Evolutionary conservation across 2,888 invertebrate species (phyloP), one percentile per base, ranked within the genome.

Genomic region (Diarsia rubi): DNA sequence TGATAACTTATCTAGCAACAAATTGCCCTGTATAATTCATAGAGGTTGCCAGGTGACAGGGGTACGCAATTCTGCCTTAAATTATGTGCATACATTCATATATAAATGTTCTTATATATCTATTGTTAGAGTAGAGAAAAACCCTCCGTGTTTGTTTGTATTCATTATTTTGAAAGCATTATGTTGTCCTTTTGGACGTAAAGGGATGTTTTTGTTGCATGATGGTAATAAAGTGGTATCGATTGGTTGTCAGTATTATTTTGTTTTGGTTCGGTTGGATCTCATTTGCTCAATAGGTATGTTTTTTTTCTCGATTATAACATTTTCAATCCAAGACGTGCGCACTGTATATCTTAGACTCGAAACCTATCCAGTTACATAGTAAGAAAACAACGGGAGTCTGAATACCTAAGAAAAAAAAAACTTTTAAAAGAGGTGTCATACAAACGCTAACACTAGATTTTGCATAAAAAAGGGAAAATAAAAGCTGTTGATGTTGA

Each of bases 1-100:
- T 89, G 92, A 93, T 94, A 93, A 90, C 91, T 92, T 94, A 91
- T 93, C 91, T 90, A 81, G 77, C 88, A 91, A 92, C 93, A 94
- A 94, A 94, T 93, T 91, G 92, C 89, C 87, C 85, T 92, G 93
- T 93, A 93, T 94, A 93, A 94, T 94, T 94, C 94, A 94, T 93
- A 89, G 91, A 90, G 93, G 93, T 89, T 82, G 75, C 87, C 90
- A 92, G 94, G 93, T 93, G 93, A 93, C 92, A 92, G 90, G 93
- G 93, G 91, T 91, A 87, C 89, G 89, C 90, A 88, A 90, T 91
- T 90, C 88, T 83, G 73, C 82, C 86, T 84, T 88, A 92, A 93
- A 93, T 93, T 93, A 93, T 93, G 92, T 91, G 90, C 92, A 92
- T 93, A 91, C 84, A 90, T 91, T 90, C 86, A 68, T 89, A 86